Evolutionary conservation across 2,888 invertebrate genomes (phyloP), one percentile per base, ranked within the genome.

Genomic region (Dicycla oo): DNA sequence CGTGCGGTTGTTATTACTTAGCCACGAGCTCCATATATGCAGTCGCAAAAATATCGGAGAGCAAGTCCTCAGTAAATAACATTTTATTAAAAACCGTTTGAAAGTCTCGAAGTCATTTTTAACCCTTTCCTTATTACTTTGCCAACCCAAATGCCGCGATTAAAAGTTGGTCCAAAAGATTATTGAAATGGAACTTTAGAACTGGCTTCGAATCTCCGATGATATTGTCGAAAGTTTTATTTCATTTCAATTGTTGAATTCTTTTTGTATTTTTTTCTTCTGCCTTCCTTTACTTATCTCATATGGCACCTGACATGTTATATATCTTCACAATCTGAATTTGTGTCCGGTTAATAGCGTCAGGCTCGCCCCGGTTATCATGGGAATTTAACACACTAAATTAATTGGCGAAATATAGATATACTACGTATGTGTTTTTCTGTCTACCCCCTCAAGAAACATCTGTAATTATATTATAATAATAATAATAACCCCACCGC

Each of bases 171-270:
- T 68, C 26, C 20, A 53, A 43, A 53, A 69, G 61, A 73, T 83
- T 81, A 79, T 76, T 76, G 72, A 70, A 74, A 67, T 57, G 40
- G 58, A 68, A 74, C 65, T 67, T 69, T 66, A 70, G 62, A 66
- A 57, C 40, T 70, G 43, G 45, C 18, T 67, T 1, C 34, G 43
- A 66, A 61, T 51, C 18, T 60, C 2, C 34, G 30, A 63, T 80
- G 69, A 61, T 67, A 64, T 67, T 73, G 10, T 45, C 34, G 18
- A n/a, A 69, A 65, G 64, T 73, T 74, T 69, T 65, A 53, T 64
- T 69, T 34, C 45, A 45, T 34, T 73, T 78, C 49, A 23, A 73
- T 49, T 53, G 43, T 26, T 30, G 30, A 61, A 60, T 43, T 40
- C 3, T 1, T 15, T 43, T 47, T 49, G 4, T 51, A n/a, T 23